Base-by-base conservation (phyloP, 2,113 vertebrate genomes). In the Vidua macroura region DNA sequence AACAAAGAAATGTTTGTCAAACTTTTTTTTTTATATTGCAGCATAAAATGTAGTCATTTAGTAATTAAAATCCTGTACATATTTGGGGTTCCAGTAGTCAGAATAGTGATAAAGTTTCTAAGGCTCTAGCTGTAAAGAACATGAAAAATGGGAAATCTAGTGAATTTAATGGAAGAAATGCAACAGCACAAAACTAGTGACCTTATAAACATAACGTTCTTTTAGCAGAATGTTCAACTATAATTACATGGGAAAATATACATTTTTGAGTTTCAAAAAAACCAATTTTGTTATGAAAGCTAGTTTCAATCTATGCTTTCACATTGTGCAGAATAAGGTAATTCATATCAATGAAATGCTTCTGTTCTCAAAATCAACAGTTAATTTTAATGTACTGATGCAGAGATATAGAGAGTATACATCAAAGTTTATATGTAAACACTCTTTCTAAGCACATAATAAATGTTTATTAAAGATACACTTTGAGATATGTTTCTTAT, bases 401-500 rank as follows among this genome's bases (percentile, higher is more conserved):
- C 56, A 55, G 83, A 96, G 91, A 94, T 94, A 95, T 15, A 90
- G 76, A 35, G 86, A 87, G 10, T 22, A 68, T 86, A 46, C 48
- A 93, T 81, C 82, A 89, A 95, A 94, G 58, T 95, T 93, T 92
- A 93, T 84, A 53, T 44, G 75, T 82, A 95, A 95, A 87, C 52
- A 86, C 27, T 41, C 5, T 58, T 96, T 92, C 68, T 90, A 95
- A 80, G 55, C 51, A 90, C 80, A 73, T 93, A 95, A 93, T 86
- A 87, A 83, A 51, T 78, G 48, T 43, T 91, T 96, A 80, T 86
- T 88, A 80, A 90, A 90, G 84, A 84, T 79, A 82, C 1, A 5
- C 33, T 95, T 92, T 68, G 44, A 95, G 79, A 90, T 92, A 92
- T 21, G 16, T 10, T 82, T 62, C 23, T 89, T 94, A 81, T 95